phyloP scores from a whole-genome alignment of 2,113 vertebrate species.

The Rhinolophus sinicus region DNA sequence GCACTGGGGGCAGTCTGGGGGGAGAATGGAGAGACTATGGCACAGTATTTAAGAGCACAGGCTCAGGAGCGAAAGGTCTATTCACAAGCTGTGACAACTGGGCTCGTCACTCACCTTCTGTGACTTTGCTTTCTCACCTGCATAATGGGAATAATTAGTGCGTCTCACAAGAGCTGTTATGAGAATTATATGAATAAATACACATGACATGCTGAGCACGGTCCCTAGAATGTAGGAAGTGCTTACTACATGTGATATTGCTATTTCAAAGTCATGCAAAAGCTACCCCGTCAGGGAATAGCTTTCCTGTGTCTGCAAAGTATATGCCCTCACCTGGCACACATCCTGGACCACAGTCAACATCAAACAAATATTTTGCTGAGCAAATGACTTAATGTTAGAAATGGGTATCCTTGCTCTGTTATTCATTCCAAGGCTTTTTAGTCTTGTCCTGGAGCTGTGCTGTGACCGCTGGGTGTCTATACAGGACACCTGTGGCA shows the following conservation, averaged over 20 bases:
- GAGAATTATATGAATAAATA: not conserved
- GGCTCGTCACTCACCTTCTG: not conserved
- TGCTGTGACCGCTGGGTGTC: not conserved
- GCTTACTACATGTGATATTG: not conserved
- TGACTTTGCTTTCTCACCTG: not conserved
- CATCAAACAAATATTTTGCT: not conserved
- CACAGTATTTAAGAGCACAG: not conserved
- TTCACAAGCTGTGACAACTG: accelerated
- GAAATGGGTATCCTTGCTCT: not conserved
- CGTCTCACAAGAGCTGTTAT: not conserved
- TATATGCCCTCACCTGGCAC: not conserved
- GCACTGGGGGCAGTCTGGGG: not conserved
- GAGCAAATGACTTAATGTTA: not conserved
- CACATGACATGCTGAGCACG: not conserved
- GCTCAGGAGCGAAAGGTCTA: not conserved
- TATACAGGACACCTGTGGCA: accelerated
- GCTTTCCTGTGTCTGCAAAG: not conserved
- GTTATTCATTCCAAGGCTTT: not conserved
- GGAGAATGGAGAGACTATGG: not conserved
- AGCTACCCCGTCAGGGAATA: not conserved
- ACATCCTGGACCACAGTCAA: not conserved
- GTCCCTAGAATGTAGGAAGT: not conserved
- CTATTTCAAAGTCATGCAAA: slow-evolving; percentile 23
- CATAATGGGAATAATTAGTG: not conserved
- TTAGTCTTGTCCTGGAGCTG: not conserved